Evolutionary conservation across 1,140 invertebrate genomes (phyloP).

Genomic region (Drepana arcuata): DNA sequence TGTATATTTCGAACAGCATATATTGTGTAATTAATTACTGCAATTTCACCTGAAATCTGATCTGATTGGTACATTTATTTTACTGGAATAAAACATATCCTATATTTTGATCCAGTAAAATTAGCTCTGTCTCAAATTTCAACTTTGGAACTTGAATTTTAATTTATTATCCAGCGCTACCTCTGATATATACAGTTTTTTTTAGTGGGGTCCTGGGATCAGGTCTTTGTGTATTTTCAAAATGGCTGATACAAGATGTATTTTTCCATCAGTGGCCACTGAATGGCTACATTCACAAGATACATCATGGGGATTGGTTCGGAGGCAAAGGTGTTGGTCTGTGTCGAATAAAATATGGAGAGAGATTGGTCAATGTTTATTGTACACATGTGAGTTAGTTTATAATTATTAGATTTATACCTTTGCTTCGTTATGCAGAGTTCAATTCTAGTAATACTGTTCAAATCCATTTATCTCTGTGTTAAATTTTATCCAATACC

Average conservation of each 20-base stretch:
- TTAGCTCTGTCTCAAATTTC: too few species aligned
- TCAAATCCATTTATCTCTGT: too few species aligned
- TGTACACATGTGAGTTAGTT: constrained; percentile 87
- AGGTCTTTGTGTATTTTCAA: constrained; percentile 92
- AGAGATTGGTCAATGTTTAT: constrained; percentile 87
- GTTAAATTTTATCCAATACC: too few species aligned
- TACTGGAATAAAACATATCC: too few species aligned
- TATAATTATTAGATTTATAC: too few species aligned
- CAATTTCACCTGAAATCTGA: too few species aligned
- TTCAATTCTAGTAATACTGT: too few species aligned
- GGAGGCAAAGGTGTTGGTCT: constrained; percentile 96
- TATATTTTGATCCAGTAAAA: neutral
- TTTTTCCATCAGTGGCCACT: constrained; percentile 93
- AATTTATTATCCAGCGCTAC: too few species aligned
- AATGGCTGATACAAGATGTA: constrained; percentile 88
- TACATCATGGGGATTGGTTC: constrained; percentile 98
- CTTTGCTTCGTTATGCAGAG: too few species aligned
- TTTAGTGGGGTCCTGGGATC: constrained; percentile 92
- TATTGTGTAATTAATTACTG: constrained; percentile 1
- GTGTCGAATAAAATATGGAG: constrained; percentile 80
- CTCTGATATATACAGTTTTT: too few species aligned
- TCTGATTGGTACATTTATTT: too few species aligned
- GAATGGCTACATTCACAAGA: constrained; percentile 97
- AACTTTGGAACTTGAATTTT: too few species aligned
- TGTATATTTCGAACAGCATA: constrained; percentile 1